These are phyloP conservation scores for Acanthiza pusilla DNA, from an alignment of 2,797 vertebrate species.

Conservation along the genomic window DNA sequence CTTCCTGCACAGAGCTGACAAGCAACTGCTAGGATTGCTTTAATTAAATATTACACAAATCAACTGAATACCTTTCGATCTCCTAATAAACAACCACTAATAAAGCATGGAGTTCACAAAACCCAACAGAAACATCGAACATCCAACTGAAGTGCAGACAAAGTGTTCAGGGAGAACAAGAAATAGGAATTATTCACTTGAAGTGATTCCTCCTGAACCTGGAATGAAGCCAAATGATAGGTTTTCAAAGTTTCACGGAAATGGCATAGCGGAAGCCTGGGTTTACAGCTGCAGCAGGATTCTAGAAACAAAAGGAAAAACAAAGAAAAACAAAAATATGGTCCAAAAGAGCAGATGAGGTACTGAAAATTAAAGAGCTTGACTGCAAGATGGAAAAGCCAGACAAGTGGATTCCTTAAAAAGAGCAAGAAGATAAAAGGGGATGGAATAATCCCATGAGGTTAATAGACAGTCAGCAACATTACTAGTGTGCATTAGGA, in stretches of 20 bases:
- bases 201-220: neutral
- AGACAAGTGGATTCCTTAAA: neutral
- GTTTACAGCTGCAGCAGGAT: slow-evolving; percentile 1
- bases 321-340: neutral
- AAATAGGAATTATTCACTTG: neutral
- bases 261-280: neutral
- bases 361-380: neutral
- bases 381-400: neutral
- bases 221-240: slow-evolving; percentile 16
- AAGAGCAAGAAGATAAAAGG: neutral
- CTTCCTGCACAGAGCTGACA: neutral
- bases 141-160: neutral
- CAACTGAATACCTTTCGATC: neutral
- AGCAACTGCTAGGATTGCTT: neutral
- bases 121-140: neutral
- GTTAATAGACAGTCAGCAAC: neutral
- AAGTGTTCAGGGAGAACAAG: neutral
- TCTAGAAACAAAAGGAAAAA: slow-evolving; percentile 18
- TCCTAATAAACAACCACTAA: neutral
- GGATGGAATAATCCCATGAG: neutral
- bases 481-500: neutral
- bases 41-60: neutral
- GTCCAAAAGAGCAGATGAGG: neutral
- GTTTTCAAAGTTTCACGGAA: neutral
- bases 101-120: neutral